Conservation (phyloP, 2,888 invertebrate genomes). For the Apoda limacodes region DNA sequence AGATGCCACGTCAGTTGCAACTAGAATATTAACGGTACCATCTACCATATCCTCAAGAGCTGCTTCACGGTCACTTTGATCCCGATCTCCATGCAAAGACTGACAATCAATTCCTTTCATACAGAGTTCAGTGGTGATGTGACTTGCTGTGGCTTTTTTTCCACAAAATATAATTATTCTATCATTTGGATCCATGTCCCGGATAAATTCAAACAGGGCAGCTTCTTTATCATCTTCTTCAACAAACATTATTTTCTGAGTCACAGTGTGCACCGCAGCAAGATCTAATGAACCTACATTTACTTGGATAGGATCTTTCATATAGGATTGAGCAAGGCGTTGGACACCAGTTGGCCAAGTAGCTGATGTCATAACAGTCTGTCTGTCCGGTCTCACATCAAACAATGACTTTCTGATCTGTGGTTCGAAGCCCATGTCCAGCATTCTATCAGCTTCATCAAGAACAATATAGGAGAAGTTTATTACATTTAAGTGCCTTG, state of each 20-base stretch:
- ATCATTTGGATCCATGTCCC: slow-evolving; percentile 77
- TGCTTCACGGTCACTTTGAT: slow-evolving; percentile 81
- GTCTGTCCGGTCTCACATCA: slow-evolving; percentile 87
- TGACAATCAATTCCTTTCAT: slow-evolving; percentile 77
- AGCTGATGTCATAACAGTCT: slow-evolving; percentile 97
- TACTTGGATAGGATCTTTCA: slow-evolving; percentile 90
- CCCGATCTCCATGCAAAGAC: slow-evolving; percentile 91
- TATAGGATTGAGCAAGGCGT: slow-evolving; percentile 85
- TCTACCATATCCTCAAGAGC: slow-evolving; percentile 86
- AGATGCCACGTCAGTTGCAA: slow-evolving; percentile 96
- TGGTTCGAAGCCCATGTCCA: slow-evolving; percentile 89
- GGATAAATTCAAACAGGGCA: slow-evolving; percentile 76
- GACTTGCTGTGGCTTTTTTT: slow-evolving; percentile 85
- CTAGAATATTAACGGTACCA: slow-evolving; percentile 83
- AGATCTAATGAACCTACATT: slow-evolving; percentile 90
- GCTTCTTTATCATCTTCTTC: slow-evolving; percentile 77
- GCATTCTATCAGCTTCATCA: slow-evolving; percentile 93
- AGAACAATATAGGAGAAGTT: slow-evolving; percentile 89
- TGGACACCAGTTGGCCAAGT: slow-evolving; percentile 95
- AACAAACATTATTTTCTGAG: slow-evolving; percentile 81
- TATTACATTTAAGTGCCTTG: slow-evolving; percentile 77
- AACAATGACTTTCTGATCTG: slow-evolving; percentile 87
- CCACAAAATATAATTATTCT: slow-evolving; percentile 94
- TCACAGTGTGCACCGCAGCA: slow-evolving; percentile 89
- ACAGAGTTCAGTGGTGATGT: slow-evolving; percentile 83